Base-by-base conservation (phyloP, 1,140 invertebrate species). In the Neodiprion fabricii region DNA sequence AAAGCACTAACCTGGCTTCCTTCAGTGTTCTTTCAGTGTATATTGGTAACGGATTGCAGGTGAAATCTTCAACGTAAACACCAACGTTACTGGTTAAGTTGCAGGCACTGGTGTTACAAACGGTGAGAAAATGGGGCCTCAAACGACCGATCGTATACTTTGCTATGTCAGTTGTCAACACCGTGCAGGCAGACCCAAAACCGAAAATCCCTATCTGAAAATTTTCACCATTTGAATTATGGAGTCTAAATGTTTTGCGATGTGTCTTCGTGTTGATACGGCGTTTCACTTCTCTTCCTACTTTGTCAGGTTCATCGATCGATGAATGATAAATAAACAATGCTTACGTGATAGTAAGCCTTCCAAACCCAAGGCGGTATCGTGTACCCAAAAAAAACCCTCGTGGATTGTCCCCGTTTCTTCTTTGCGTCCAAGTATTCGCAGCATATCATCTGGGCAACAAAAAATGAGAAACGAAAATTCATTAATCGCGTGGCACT, bases 121-220 rank as follows among this genome's bases (percentile, higher is more conserved):
- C 89, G 78, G 90, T 90, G 77, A 97, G 92, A 87, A 99, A 99
- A 88, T 99, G 96, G 9, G 98, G 98, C 78, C 98, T 89, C 73
- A 99, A 88, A 70, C 97, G 90, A 47, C 98, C 98, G 75, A 99
- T 93, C 1, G 94, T 93, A 81, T 98, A 98, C 87, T 98, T 99
- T 28, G 94, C 95, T 78, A 98, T 92, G 81, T 98, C 96, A 7
- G 96, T 97, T 9, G 93, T 92, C 14, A 97, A 86, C 85, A 96
- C 94, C 69, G 93, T 95, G 75, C 93, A 92, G 1, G 92, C 93
- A n/a, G 94, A 93, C 0, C 96, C 96, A 85, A 97, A 97, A 48
- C 93, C 92, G 82, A 97, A 98, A 0, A 96, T 86, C 1, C 94
- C 94, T 10, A 96, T 86, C 75, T 93, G 77, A 7, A 79, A 80